These are phyloP conservation scores for Xanthorhoe designata DNA, from an alignment of 2,888 invertebrate genomes.

Conservation along the genomic window DNA sequence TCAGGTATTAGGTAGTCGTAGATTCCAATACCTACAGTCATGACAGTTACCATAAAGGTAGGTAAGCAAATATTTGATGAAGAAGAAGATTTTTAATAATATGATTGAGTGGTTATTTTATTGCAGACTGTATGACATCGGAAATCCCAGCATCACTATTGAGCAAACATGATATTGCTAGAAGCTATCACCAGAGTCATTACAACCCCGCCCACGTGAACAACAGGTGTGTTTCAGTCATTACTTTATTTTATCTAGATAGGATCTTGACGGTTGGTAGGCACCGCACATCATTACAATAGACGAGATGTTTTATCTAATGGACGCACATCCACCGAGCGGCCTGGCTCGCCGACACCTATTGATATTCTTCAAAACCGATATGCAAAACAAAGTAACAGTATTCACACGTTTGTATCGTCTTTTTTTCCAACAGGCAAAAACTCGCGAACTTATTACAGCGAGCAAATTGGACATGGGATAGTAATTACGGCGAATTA, in stretches of 20 bases:
- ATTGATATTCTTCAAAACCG: constrained; percentile 71
- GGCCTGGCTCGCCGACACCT: constrained; percentile 55
- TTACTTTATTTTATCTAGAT: constrained; percentile 78
- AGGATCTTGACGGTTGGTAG: constrained; percentile 80
- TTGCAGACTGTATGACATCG: constrained; percentile 21
- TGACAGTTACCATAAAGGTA: too few species aligned
- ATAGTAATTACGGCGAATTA: constrained; percentile 65
- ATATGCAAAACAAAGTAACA: constrained; percentile 80
- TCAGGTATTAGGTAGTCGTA: too few species aligned
- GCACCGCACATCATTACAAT: constrained; percentile 75
- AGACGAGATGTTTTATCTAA: constrained; percentile 75
- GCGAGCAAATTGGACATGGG: constrained; percentile 73
- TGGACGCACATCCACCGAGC: constrained; percentile 64
- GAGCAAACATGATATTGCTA: constrained; percentile 64
- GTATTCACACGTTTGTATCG: constrained; percentile 74
- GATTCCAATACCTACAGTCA: too few species aligned
- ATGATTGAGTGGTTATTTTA: constrained; percentile 14
- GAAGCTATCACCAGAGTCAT: constrained; percentile 70
- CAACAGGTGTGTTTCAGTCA: constrained; percentile 76
- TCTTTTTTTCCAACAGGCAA: constrained; percentile 66
- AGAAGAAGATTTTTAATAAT: too few species aligned
- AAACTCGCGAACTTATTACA: constrained; percentile 75
- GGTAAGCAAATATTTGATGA: too few species aligned
- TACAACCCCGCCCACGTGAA: constrained; percentile 62
- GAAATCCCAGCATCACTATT: constrained; percentile 50